These are phyloP conservation scores for Drosophila paramelanica DNA, from an alignment of 2,888 invertebrate genomes.

Conservation along the genomic window DNA sequence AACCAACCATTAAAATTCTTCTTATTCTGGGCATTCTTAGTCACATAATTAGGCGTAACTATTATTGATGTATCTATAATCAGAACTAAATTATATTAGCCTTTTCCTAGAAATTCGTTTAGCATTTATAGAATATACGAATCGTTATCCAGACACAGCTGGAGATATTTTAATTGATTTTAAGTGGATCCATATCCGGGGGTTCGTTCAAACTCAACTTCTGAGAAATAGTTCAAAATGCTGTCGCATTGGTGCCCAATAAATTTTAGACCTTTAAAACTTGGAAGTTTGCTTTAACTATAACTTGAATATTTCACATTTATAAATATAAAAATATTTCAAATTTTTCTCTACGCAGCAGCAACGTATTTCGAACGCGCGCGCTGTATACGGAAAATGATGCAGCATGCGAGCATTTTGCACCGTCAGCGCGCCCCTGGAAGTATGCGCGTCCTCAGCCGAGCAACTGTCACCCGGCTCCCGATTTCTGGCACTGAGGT, in stretches of 20 bases:
- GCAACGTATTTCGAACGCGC: slow-evolving; percentile 85
- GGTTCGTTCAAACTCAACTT: too few relatives aligned
- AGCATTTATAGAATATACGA: too few relatives aligned
- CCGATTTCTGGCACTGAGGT: slow-evolving; percentile 87
- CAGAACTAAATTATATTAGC: not conserved
- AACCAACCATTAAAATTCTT: not conserved
- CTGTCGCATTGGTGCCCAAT: too few relatives aligned
- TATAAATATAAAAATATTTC: not conserved
- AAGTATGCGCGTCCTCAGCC: slow-evolving; percentile 89
- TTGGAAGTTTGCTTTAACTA: too few relatives aligned
- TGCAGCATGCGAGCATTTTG: slow-evolving; percentile 90
- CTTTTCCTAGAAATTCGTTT: not conserved
- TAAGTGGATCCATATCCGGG: not conserved
- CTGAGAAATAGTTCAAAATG: too few relatives aligned
- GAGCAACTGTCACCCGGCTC: slow-evolving; percentile 87
- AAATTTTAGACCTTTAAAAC: too few relatives aligned
- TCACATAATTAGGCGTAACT: too few relatives aligned
- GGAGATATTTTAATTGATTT: not conserved
- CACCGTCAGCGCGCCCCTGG: slow-evolving; percentile 93
- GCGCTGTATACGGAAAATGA: slow-evolving; percentile 85
- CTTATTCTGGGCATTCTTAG: not conserved
- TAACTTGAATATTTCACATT: too few relatives aligned
- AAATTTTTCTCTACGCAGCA: slow-evolving; percentile 57
- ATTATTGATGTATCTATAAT: too few relatives aligned
- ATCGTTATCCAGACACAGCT: not conserved